These are phyloP conservation scores for Myotis pilosus DNA, from an alignment of 2,797 vertebrate genomes.

Conservation along the genomic window DNA sequence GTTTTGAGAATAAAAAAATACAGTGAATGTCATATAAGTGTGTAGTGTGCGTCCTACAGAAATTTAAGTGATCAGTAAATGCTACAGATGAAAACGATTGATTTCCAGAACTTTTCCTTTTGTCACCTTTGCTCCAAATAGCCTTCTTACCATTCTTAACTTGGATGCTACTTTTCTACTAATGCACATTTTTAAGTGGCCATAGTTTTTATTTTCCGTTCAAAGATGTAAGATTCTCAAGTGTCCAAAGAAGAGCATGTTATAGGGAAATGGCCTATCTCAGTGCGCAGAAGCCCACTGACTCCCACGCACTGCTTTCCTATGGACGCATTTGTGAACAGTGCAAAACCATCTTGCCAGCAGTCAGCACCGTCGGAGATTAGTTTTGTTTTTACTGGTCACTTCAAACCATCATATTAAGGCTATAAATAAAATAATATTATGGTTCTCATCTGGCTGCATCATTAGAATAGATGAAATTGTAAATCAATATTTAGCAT, in stretches of 20 bases:
- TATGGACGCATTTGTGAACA: not conserved
- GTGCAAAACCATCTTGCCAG: not conserved
- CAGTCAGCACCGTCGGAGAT: slow-evolving; percentile 9
- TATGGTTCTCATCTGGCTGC: slow-evolving; percentile 69
- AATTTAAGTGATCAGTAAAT: not conserved
- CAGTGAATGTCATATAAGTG: not conserved
- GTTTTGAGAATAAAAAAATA: not conserved
- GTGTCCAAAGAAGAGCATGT: not conserved
- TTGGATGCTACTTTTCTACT: not conserved
- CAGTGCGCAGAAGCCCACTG: not conserved
- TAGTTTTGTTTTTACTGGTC: slow-evolving; percentile 65
- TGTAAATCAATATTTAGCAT: slow-evolving; percentile 80
- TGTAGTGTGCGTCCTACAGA: not conserved
- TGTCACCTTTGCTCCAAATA: not conserved
- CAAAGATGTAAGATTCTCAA: not conserved
- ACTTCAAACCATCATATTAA: slow-evolving; percentile 62
- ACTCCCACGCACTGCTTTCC: not conserved
- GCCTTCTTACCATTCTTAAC: not conserved
- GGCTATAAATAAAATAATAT: slow-evolving; percentile 75
- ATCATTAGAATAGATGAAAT: slow-evolving; percentile 78
- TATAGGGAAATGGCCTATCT: not conserved
- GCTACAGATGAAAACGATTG: not conserved
- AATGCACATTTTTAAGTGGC: not conserved
- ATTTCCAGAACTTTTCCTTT: not conserved
- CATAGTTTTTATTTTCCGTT: not conserved